Evolutionary conservation across 2,888 invertebrate species (phyloP), one percentile per base, ranked within the genome.

Genomic region (Agrenia bidenticulata): DNA sequence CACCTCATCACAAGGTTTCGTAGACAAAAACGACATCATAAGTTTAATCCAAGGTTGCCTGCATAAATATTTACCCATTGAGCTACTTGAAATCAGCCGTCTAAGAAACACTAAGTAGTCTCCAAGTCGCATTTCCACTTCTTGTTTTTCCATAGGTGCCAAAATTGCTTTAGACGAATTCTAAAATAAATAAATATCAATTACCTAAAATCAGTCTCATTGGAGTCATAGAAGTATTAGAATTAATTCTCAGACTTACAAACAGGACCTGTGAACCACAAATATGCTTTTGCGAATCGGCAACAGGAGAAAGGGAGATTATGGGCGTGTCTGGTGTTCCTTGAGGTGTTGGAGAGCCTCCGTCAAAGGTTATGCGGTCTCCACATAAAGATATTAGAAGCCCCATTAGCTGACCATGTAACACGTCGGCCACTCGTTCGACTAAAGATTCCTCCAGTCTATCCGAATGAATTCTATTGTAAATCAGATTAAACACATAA

Each of bases 91-190:
- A 9, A 84, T 82, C 27, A 85, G 79, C n/a, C 83, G 81, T 26
- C 84, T 78, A 24, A 85, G 77, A 77, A 85, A 85, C 37, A 85
- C 81, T 55, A 86, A 78, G 73, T 83, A 83, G 77, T 85, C 84
- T 4, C 84, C 84, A 15, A 85, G 78, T 23, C 79, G 78, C 49
- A 80, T 78, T 70, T 82, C 81, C 42, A 74, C 65, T 51, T 76
- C 76, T 64, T 72, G 73, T 42, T 72, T 75, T 55, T 74, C 74
- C 2, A 63, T 57, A 2, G 76, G 75, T 41, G 71, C 69, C 13
- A 75, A 56, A 1, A 75, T 50, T 7, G 59, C 51, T 21, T 61
- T 42, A 1, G 45, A 32, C 41, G 58, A 32, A 1, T 37, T 41
- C 41, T 41, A 55, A 54, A 19, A 50, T 59, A 23, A 21, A 37